Evolutionary conservation across 2,113 vertebrate species (phyloP), one percentile per base, ranked within the genome.

Genomic region (Fregetta grallaria): DNA sequence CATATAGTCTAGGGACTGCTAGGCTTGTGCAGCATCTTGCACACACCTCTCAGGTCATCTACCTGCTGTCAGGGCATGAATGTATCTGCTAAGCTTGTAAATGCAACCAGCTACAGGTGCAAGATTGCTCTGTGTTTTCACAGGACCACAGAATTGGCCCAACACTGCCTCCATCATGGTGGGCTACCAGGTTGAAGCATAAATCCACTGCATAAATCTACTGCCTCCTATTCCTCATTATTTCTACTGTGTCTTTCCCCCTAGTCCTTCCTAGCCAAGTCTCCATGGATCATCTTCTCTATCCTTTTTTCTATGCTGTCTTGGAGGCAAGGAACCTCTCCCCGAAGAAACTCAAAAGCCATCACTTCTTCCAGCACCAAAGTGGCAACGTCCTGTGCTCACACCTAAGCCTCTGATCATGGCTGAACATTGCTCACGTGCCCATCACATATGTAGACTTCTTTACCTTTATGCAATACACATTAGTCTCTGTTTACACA

Each of bases 401-500:
- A 34, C 26, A 67, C 10, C 16, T 20, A 68, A 47, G 21, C 7
- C 15, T 59, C 62, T 70, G 27, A 26, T 65, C 15, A 21, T 16
- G 29, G 34, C n/a, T n/a, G n/a, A n/a, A n/a, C n/a, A n/a, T 29
- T 58, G 29, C 6, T n/a, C 23, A 32, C 27, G 19, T 27, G 21
- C 7, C 14, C 26, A 38, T 4, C 5, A 18, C 19, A 10, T 30
- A 34, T 7, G 6, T 21, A 62, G 13, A 16, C 27, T n/a, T 68
- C 21, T 49, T 68, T 15, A 66, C 25, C 16, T 27, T 74, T 38
- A 56, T 15, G 12, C 12, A 71, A 9, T 11, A 21, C 9, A 26
- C 2, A 1, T n/a, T 38, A 16, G 11, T 66, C 6, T 78, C 29
- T 29, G 23, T 47, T 92, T 58, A 40, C 17, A n/a, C 0, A 0